These are phyloP conservation scores for Drosophila miranda DNA, from an alignment of 1,140 invertebrate genomes.

Conservation along the genomic window DNA sequence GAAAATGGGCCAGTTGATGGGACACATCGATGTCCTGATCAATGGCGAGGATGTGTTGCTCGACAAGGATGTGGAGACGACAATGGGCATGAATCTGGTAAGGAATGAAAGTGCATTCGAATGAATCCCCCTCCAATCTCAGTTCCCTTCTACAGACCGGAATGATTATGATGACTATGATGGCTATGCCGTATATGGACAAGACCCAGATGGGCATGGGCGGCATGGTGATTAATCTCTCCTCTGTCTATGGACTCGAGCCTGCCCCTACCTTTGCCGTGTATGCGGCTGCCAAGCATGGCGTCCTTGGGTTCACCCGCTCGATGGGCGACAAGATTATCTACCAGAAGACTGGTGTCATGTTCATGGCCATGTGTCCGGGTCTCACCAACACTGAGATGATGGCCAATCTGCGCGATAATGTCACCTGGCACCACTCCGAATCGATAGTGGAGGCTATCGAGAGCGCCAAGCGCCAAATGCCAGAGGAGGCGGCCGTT, in stretches of 20 bases:
- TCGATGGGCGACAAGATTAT: constrained; percentile 73
- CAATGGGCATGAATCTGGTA: constrained; percentile 77
- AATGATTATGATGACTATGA: constrained; percentile 64
- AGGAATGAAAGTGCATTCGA: background rate
- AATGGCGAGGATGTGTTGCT: constrained; percentile 72
- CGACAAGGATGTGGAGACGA: constrained; percentile 72
- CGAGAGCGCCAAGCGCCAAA: constrained; percentile 68
- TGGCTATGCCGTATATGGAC: constrained; percentile 83
- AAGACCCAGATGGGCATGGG: constrained; percentile 85
- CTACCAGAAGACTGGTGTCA: constrained; percentile 66
- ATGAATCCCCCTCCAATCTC: background rate
- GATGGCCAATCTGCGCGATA: constrained; percentile 76
- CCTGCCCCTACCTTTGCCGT: constrained; percentile 78
- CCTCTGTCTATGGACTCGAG: constrained; percentile 85
- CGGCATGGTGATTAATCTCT: constrained; percentile 86
- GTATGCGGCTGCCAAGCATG: constrained; percentile 83
- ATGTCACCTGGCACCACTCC: constrained; percentile 65
- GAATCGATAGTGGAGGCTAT: constrained; percentile 65
- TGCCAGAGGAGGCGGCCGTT: constrained; percentile 65
- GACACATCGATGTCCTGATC: constrained; percentile 72
- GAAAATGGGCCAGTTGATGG: constrained; percentile 58
- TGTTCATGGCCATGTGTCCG: constrained; percentile 70
- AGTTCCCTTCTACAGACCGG: constrained; percentile 41
- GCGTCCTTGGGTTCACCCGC: constrained; percentile 83
- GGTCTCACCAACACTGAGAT: constrained; percentile 67